A percentile compares a stretch with the other conserved stretches of the same genome.
Evolutionary conservation across 2,113 vertebrate genomes (phyloP).

Genomic region (Hemiscyllium ocellatum): DNA sequence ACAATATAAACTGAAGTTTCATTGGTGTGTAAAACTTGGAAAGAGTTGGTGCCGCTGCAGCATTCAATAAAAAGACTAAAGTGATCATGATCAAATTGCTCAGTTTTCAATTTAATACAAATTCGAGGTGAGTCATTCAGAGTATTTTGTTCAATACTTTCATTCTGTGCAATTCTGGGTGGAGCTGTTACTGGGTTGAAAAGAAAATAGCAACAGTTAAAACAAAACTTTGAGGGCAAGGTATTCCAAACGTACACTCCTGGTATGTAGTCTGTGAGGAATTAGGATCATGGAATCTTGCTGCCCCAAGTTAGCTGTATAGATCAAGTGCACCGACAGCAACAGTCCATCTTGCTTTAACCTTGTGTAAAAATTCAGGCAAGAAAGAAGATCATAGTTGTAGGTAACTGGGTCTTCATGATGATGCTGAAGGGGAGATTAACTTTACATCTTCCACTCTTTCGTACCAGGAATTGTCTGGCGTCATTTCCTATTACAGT

Average conservation of each 20-base stretch:
- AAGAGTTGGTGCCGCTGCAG: not conserved
- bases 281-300: not conserved
- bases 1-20: not conserved
- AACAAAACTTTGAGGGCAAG: not conserved
- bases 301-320: not conserved
- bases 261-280: not conserved
- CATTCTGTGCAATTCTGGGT: not conserved
- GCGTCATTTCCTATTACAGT: not conserved
- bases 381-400: not conserved
- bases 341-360: not conserved
- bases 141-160: not conserved
- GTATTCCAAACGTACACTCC: not conserved
- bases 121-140: not conserved
- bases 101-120: not conserved
- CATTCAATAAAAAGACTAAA: not conserved
- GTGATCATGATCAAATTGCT: not conserved
- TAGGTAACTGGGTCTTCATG: not conserved
- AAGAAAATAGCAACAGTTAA: not conserved
- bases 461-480: not conserved
- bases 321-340: not conserved
- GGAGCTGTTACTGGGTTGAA: not conserved
- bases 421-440: not conserved
- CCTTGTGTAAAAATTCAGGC: not conserved
- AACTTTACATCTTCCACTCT: not conserved
- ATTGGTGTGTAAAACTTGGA: not conserved